Conservation (phyloP, 1,140 invertebrate genomes). For the Potamilus streckersoni region DNA sequence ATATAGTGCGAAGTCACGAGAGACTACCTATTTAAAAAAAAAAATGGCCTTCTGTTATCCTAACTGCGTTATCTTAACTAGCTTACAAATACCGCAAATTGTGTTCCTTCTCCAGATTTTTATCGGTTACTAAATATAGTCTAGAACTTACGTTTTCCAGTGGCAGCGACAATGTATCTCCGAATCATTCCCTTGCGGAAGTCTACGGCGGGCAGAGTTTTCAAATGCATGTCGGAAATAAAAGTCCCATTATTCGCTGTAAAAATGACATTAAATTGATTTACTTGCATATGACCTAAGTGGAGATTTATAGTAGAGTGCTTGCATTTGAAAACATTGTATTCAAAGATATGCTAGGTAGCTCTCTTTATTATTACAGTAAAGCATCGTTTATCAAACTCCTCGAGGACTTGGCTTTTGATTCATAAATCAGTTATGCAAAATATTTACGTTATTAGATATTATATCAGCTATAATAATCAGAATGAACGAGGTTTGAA, state of each 20-base stretch:
- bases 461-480: no score
- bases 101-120: no score
- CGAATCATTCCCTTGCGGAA: constrained; percentile 19
- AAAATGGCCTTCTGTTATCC: no score
- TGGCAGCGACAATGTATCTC: constrained; percentile 16
- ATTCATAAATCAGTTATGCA: no score
- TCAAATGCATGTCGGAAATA: constrained; percentile 16
- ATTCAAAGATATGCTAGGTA: background rate
- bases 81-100: no score
- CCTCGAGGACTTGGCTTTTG: no score
- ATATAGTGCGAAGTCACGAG: no score
- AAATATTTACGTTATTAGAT: no score
- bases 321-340: background rate
- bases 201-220: constrained; percentile 12
- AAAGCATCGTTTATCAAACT: no score
- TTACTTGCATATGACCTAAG: background rate
- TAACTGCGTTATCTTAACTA: no score
- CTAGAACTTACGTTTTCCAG: constrained; percentile 21
- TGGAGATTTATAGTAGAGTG: background rate
- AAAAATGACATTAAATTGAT: constrained; percentile 6
- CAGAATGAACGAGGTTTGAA: no score
- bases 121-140: background rate
- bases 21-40: no score
- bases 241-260: constrained; percentile 18
- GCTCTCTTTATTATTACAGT: background rate